A percentile compares a stretch with the other conserved stretches of the same genome.
These are phyloP conservation scores for Hypotaenidia okinawae DNA, from an alignment of 2,797 vertebrate genomes.

Conservation along the genomic window DNA sequence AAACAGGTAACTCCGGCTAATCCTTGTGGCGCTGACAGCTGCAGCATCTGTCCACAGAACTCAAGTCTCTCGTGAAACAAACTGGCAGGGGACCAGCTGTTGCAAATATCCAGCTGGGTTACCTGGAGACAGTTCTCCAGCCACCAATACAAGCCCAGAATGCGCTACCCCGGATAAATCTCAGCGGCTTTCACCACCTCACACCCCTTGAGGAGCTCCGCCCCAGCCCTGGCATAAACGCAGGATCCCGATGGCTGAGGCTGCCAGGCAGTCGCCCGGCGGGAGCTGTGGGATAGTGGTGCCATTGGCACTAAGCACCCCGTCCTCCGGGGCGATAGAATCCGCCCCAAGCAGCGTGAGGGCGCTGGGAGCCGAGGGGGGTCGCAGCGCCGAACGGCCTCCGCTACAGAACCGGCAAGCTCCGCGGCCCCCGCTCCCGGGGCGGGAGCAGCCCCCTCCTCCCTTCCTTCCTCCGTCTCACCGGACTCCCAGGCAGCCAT, in stretches of 20 bases:
- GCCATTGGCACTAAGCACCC: rapidly evolving
- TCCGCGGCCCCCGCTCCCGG: neutral
- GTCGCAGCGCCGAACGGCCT: rapidly evolving
- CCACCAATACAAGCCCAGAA: rapidly evolving
- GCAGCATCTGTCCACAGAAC: neutral
- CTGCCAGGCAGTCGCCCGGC: neutral
- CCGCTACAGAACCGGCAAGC: too few relatives aligned
- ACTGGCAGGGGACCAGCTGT: rapidly evolving
- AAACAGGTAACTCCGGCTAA: neutral
- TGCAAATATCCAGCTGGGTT: rapidly evolving
- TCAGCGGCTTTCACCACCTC: too few relatives aligned
- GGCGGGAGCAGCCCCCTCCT: rapidly evolving
- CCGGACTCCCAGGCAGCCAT: neutral
- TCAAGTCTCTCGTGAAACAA: neutral
- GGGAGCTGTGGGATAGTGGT: rapidly evolving
- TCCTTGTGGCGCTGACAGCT: neutral
- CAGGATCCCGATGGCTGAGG: too few relatives aligned
- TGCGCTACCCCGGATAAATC: rapidly evolving
- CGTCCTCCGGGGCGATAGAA: neutral
- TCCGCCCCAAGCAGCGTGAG: too few relatives aligned
- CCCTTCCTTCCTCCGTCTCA: neutral
- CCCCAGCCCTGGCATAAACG: rapidly evolving
- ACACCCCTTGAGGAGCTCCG: rapidly evolving
- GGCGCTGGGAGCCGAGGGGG: too few relatives aligned
- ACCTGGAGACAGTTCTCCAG: neutral